Base-by-base conservation (phyloP, 2,113 vertebrate species). In the Dasypus novemcinctus region DNA sequence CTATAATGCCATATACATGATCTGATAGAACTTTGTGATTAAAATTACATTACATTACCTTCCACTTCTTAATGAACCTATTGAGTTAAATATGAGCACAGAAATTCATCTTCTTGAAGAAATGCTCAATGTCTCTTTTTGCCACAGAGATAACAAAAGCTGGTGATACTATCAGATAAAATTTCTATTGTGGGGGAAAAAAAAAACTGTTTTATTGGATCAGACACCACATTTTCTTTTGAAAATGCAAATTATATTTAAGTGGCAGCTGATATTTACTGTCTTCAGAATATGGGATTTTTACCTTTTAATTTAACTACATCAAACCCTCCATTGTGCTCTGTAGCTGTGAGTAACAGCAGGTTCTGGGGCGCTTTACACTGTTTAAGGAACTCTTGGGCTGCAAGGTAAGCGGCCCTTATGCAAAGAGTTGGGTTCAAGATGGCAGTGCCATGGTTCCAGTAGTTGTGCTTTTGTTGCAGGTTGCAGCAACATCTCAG, bases 11-110 rank as follows among this genome's bases (percentile, higher is more conserved):
- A 11, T 85, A 76, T 75, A 97, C 92, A 92, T 33, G 90, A 85
- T 64, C 83, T 94, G 76, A 96, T 88, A 54, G 90, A 97, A 97
- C 0, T 96, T 96, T 80, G 83, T 27, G 92, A 97, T 95, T 97
- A 94, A 97, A 94, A 90, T 95, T 96, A 94, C 87, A 87, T 76
- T 54, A 66, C 71, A 89, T 66, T 68, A 90, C 83, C 82, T 96
- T 49, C 38, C 1, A 36, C 75, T 97, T 96, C 91, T 96, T 95
- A 97, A 74, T 95, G 75, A 87, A 92, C 1, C 9, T 83, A 78
- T 33, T 95, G 86, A 94, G 72, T 71, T 96, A 87, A 97, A 94
- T 88, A 96, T 96, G 92, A 92, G 49, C 71, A 93, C 46, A 89
- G 86, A 21, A 95, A 69, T 90, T 88, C 33, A 41, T 21, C 57